phyloP scores from a whole-genome alignment of 2,888 invertebrate genomes.

The Silvanus unidentatus region DNA sequence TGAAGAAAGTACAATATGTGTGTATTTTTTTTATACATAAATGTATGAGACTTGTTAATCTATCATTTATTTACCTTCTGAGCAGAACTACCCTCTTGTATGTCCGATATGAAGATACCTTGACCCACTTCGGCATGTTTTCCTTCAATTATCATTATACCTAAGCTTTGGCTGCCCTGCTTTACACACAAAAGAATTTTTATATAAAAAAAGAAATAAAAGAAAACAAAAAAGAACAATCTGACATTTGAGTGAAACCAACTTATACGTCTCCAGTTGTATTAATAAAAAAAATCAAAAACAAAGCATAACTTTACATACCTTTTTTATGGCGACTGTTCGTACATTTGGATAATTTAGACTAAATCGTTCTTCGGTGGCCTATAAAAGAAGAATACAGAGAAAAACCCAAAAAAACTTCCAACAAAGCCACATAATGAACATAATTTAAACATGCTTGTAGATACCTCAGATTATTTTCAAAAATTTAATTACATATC shows the following conservation, averaged over 20 bases:
- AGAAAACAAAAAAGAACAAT: too few species aligned
- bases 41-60: too few species aligned
- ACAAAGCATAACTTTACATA: too few species aligned
- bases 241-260: too few species aligned
- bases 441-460: neutral
- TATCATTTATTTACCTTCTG: conserved; percentile 58
- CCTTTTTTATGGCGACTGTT: conserved; percentile 80
- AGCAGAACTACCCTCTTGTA: conserved; percentile 84
- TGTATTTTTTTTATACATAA: too few species aligned
- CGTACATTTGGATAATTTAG: conserved; percentile 72
- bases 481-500: neutral
- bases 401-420: neutral
- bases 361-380: conserved; percentile 61
- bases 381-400: conserved; percentile 45
- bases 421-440: neutral
- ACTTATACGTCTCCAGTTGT: too few species aligned
- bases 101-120: conserved; percentile 89
- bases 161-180: conserved; percentile 74
- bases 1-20: too few species aligned
- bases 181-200: conserved; percentile 29
- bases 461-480: neutral
- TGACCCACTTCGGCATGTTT: conserved; percentile 87
- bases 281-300: too few species aligned
- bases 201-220: neutral
- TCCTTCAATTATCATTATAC: conserved; percentile 93